Conservation (phyloP, 53 echinoderm and acorn worm species). For the Mesocentrotus franciscanus region DNA sequence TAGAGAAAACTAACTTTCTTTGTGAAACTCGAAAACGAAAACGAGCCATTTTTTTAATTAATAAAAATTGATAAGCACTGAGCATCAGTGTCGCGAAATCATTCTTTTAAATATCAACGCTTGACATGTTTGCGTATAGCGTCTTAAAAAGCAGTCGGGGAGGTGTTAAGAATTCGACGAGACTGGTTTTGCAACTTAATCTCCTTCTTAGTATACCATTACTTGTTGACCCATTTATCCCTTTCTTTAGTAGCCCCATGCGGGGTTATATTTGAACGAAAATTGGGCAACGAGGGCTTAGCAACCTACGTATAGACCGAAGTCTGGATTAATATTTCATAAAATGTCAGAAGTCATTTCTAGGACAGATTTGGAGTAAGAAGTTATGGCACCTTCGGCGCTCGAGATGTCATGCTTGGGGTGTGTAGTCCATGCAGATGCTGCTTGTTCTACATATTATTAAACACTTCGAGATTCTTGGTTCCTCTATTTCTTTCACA, state of each 20-base stretch:
- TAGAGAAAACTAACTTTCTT: no score
- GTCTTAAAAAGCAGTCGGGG: not conserved
- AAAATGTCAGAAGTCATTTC: slow-evolving; percentile 9
- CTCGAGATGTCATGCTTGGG: not conserved
- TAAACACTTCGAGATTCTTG: not conserved
- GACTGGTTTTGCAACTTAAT: slow-evolving; percentile 4
- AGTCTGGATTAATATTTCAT: slow-evolving; percentile 16
- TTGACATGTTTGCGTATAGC: not conserved
- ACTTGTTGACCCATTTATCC: not conserved
- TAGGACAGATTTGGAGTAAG: not conserved
- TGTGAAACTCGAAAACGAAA: no score
- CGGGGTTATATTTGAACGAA: not conserved
- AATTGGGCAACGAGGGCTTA: slow-evolving; percentile 3
- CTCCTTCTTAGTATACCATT: not conserved
- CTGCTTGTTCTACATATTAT: not conserved
- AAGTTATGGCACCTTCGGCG: not conserved
- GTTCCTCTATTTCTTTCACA: not conserved
- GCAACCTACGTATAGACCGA: not conserved
- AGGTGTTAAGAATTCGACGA: not conserved
- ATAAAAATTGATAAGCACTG: no score
- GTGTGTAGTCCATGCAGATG: not conserved
- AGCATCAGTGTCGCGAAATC: not conserved
- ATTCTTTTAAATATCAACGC: not conserved
- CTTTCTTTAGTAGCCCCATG: slow-evolving; percentile 17
- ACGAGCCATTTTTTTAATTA: no score